These are phyloP conservation scores for Mechanitis messenoides DNA, from an alignment of 2,888 invertebrate genomes.

Conservation along the genomic window DNA sequence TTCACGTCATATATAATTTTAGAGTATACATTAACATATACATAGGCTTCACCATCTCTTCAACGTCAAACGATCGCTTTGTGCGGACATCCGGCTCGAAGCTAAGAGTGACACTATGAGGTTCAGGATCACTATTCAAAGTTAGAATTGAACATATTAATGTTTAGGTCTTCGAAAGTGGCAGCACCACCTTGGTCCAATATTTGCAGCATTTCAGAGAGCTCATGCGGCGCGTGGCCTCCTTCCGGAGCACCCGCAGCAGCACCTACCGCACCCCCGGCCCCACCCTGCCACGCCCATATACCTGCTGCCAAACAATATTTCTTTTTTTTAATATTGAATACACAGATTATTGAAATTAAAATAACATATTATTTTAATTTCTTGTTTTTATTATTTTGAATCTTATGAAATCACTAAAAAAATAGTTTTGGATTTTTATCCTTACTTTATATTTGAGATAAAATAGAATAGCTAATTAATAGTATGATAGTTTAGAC, in stretches of 20 bases:
- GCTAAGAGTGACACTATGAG: constrained; percentile 9
- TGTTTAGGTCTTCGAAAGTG: constrained; percentile 91
- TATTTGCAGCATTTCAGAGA: constrained; percentile 96
- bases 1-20: not conserved
- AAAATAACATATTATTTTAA: too few species aligned
- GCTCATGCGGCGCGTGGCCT: constrained; percentile 80
- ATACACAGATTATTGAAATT: too few species aligned
- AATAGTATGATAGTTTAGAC: too few species aligned
- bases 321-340: not conserved
- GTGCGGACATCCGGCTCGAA: not conserved
- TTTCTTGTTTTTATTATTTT: too few species aligned
- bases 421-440: too few species aligned
- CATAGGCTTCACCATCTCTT: constrained; percentile 17
- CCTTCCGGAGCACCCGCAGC: constrained; percentile 45
- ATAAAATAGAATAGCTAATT: too few species aligned
- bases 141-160: constrained; percentile 91
- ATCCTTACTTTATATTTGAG: too few species aligned
- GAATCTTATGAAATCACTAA: too few species aligned
- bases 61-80: not conserved
- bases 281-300: constrained; percentile 86
- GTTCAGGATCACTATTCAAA: constrained; percentile 51
- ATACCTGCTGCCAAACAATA: constrained; percentile 70
- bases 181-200: constrained; percentile 88
- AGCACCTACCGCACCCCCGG: constrained; percentile 47
- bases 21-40: constrained; percentile 3